Base-by-base conservation (phyloP, 1,140 invertebrate species). In the Cardiocondyla obscurior region DNA sequence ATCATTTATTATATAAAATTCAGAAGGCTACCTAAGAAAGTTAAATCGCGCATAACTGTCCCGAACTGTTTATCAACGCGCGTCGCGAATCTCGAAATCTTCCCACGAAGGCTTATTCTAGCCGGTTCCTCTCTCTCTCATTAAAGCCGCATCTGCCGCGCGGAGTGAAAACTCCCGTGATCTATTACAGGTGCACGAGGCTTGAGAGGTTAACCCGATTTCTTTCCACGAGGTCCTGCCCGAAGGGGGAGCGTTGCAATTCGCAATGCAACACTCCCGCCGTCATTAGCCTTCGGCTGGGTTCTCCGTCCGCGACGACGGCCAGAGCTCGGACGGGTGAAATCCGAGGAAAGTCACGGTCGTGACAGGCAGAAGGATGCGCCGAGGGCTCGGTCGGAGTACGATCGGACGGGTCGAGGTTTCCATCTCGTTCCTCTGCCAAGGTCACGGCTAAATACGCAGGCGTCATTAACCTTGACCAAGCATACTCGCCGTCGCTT, bases 341-440 rank as follows among this genome's bases (percentile, higher is more conserved):
- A 77, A 77, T 65, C 60, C 44, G 60, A 64, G 73, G 73, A 65
- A 77, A 77, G 60, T 77, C 60, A 65, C 44, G 58, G 25, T 74
- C 72, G 25, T 74, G 55, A 60, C 39, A 62, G 36, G 28, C 36
- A 33, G 39, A 60, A 60, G 72, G 55, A 74, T 60, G 39, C 39
- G 16, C 69, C 25, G 69, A 55, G 55, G 28, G 55, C 25, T 46
- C 22, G 46, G n/a, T 28, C 16, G 10, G 73, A 77, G 58, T 22
- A 42, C 53, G n/a, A 42, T 7, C 30, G 60, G 44, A 64, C 57
- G 36, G 57, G 28, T 62, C 57, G 39, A 33, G 19, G 28, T 39
- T 77, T 65, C 57, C 58, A 65, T 51, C 73, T 65, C 73, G 73
- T 65, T 65, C 44, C 28, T 25, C 22, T 25, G 28, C 22, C 73